Conservation (phyloP, 2,113 vertebrate species). For the Tachysurus fulvidraco region DNA sequence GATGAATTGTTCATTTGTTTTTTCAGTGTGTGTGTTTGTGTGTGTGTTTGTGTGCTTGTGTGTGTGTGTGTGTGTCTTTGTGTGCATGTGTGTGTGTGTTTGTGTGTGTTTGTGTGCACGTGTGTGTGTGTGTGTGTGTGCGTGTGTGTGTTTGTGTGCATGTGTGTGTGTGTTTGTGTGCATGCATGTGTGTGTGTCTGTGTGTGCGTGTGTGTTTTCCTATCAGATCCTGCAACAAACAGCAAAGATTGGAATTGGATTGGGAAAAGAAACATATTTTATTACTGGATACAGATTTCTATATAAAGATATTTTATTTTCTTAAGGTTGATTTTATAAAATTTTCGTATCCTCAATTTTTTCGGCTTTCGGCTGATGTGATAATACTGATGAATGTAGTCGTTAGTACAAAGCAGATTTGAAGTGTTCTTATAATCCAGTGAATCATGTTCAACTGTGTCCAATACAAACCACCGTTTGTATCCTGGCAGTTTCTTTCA, state of each 20-base stretch:
- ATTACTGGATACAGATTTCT: not conserved
- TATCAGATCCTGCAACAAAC: not conserved
- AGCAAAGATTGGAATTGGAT: not conserved
- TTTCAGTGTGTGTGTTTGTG: not conserved
- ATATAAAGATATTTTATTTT: too few relatives aligned
- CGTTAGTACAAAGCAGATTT: not conserved
- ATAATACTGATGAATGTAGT: not conserved
- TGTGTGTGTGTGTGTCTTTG: not conserved
- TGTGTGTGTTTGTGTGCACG: not conserved
- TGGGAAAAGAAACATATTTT: not conserved
- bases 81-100: not conserved
- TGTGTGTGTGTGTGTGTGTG: not conserved
- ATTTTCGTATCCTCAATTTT: too few relatives aligned
- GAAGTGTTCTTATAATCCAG: not conserved
- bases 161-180: not conserved
- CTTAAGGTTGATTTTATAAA: too few relatives aligned
- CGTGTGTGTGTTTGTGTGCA: not conserved
- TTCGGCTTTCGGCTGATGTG: not conserved
- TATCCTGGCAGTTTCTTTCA: too few relatives aligned
- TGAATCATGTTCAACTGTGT: too few relatives aligned
- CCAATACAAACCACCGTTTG: too few relatives aligned
- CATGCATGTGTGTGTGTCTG: not conserved
- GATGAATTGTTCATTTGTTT: constrained; percentile 1
- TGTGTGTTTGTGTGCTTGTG: not conserved
- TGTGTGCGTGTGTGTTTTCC: not conserved